Percentiles rank a stretch among this genome's conserved stretches.
Conservation (phyloP, 2,888 invertebrate genomes). For the Melieria picta region DNA sequence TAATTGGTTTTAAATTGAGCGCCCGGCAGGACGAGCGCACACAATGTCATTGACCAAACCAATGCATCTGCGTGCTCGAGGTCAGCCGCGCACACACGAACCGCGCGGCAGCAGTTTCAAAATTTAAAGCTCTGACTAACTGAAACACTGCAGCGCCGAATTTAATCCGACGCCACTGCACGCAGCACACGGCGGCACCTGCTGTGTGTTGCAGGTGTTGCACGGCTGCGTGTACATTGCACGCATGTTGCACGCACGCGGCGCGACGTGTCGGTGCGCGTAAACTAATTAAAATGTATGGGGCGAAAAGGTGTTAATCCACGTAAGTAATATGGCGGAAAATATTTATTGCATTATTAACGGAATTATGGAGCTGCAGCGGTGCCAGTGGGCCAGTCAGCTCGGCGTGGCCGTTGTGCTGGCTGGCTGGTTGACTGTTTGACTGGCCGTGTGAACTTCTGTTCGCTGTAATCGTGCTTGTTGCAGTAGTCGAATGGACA, state of each 20-base stretch:
- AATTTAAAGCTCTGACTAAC: not conserved
- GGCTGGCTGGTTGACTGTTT: not conserved
- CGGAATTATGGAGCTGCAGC: constrained; percentile 7
- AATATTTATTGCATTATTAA: constrained; percentile 26
- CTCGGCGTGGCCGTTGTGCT: not conserved
- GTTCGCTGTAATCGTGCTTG: too few relatives aligned
- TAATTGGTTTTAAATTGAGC: constrained; percentile 26
- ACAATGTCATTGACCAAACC: not conserved
- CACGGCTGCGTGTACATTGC: not conserved
- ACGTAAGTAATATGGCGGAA: constrained; percentile 32
- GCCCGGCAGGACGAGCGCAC: not conserved
- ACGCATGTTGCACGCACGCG: not conserved
- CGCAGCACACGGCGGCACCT: not conserved
- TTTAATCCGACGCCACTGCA: not conserved
- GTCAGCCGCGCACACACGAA: not conserved
- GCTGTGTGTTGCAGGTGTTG: too few relatives aligned
- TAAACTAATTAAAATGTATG: constrained; percentile 44
- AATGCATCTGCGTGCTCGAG: not conserved
- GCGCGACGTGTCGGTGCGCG: not conserved
- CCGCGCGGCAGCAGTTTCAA: not conserved
- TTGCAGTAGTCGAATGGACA: too few relatives aligned
- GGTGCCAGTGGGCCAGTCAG: constrained; percentile 1
- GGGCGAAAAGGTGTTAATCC: constrained; percentile 42
- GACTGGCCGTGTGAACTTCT: too few relatives aligned
- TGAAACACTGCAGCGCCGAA: not conserved